phyloP scores from a whole-genome alignment of 2,113 vertebrate genomes.

The Nycticorax nycticorax region DNA sequence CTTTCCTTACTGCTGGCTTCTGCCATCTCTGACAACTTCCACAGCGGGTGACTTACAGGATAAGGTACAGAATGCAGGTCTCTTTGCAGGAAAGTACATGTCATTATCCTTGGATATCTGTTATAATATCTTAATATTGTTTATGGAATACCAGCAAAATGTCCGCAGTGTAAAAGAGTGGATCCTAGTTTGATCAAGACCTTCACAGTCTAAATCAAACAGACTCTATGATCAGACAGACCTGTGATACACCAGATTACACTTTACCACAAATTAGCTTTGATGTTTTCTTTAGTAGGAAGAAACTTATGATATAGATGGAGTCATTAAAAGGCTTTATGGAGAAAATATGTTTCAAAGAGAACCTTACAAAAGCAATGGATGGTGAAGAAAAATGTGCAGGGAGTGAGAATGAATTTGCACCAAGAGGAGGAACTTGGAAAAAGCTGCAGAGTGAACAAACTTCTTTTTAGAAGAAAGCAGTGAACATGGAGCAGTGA shows the following conservation, averaged over 20 bases:
- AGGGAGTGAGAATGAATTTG: background rate
- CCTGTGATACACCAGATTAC: background rate
- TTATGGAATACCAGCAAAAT: background rate
- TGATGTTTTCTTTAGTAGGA: constrained; percentile 36
- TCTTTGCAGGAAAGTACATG: background rate
- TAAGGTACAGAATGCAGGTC: background rate
- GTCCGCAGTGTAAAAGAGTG: background rate
- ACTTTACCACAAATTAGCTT: constrained; percentile 5
- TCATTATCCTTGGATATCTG: background rate
- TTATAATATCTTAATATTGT: background rate
- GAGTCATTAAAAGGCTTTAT: constrained; percentile 26
- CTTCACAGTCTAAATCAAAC: constrained; percentile 41
- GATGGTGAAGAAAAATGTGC: background rate
- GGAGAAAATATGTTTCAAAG: constrained; percentile 2
- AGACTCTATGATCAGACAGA: constrained; percentile 38
- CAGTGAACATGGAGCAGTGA: background rate
- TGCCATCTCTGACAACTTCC: background rate
- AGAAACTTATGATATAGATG: background rate
- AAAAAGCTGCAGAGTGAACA: background rate
- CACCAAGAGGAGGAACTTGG: background rate
- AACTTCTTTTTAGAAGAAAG: background rate
- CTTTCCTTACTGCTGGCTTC: background rate
- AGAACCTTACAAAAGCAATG: background rate
- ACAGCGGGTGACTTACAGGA: background rate
- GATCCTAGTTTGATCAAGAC: constrained; percentile 27